A percentile compares a stretch with the other conserved stretches of the same genome.
These are phyloP conservation scores for Oreonectes daqikongensis DNA, from an alignment of 2,797 vertebrate genomes.

Conservation along the genomic window DNA sequence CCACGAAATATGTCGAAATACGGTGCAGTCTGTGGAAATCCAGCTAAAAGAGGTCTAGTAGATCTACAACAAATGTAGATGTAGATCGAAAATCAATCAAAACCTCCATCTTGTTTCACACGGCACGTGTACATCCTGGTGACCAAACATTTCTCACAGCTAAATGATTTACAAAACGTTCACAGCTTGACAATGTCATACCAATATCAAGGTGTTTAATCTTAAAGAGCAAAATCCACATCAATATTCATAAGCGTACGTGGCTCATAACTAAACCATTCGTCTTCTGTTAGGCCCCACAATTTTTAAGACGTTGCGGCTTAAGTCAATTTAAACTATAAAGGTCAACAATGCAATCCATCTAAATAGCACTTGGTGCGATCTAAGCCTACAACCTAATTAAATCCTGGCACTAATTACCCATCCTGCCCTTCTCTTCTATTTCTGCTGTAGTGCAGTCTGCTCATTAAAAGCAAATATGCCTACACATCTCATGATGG, in stretches of 20 bases:
- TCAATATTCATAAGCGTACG: slow-evolving; percentile 21
- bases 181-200: slow-evolving; percentile 31
- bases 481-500: slow-evolving; percentile 37
- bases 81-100: too few species aligned
- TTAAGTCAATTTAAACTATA: slow-evolving; percentile 53
- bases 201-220: slow-evolving; percentile 30
- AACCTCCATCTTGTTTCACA: not conserved
- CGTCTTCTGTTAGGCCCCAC: slow-evolving; percentile 22
- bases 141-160: slow-evolving; percentile 11
- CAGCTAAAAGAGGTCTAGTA: too few species aligned
- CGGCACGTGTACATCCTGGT: not conserved
- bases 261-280: slow-evolving; percentile 31
- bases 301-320: slow-evolving; percentile 31
- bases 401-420: slow-evolving; percentile 66
- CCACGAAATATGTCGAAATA: too few species aligned
- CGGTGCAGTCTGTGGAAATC: too few species aligned
- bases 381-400: slow-evolving; percentile 63
- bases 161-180: slow-evolving; percentile 26
- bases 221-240: not conserved
- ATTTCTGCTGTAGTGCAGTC: slow-evolving; percentile 20
- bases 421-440: slow-evolving; percentile 51
- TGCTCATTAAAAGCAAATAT: slow-evolving; percentile 50
- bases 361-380: slow-evolving; percentile 57
- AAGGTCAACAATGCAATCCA: slow-evolving; percentile 65
- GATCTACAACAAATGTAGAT: too few species aligned